Base-by-base conservation (phyloP, 2,797 vertebrate genomes). In the Xiphophorus birchmanni region DNA sequence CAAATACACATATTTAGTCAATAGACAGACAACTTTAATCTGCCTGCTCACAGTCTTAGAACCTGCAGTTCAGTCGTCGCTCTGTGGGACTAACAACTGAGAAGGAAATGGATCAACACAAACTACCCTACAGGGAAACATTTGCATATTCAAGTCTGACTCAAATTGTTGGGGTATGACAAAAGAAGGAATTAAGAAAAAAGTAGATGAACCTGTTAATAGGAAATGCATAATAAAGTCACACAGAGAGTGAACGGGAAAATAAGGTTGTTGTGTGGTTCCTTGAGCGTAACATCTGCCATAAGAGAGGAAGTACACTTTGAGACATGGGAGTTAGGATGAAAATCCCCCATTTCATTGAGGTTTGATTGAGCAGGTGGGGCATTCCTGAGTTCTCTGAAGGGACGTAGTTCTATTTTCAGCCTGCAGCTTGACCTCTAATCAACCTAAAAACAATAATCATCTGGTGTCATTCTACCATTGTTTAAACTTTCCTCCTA, bases 1-100 rank as follows among this genome's bases (percentile, higher is more conserved):
- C 4, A 81, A 78, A 80, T 85, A 75, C 40, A 74, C 76, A 56
- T 80, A 82, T 82, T 90, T 88, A 74, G 79, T 78, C 83, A 92
- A 88, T 83, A 91, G 91, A 81, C 90, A 91, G 91, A 91, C 90
- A 90, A 92, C 91, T 94, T 82, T 87, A 94, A 95, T 93, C 73
- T 54, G 32, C 23, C 92, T 93, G 89, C 82, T 84, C 80, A 63
- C 82, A 77, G 72, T 91, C 88, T 90, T 91, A 79, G 47, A 86
- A 47, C 73, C 84, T 87, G 84, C 58, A 45, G 86, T 93, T 95
- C 85, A 90, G 83, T 90, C 85, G 81, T 78, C 73, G 77, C 86
- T 88, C 90, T 76, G 47, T 84, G 80, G 90, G 89, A 90, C 88
- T 85, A 92, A 85, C 74, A 90, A 86, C 81, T 60, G 76, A 90